Evolutionary conservation across 2,797 vertebrate species (phyloP), one percentile per base, ranked within the genome.

Genomic region (Rhinogobio ventralis): DNA sequence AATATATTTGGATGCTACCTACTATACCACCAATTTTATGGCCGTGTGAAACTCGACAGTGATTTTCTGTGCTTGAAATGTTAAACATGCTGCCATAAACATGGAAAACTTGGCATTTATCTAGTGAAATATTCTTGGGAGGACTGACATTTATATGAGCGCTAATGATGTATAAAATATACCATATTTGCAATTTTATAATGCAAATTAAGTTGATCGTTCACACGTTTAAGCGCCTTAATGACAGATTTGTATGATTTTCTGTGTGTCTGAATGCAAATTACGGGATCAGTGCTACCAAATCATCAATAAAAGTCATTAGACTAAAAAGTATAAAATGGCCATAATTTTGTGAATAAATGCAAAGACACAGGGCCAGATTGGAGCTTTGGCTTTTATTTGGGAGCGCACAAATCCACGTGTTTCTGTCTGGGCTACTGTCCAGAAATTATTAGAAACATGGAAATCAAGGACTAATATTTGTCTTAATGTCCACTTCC

Each of bases 401-500:
- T 23, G 4, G 9, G 28, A 93, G 90, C 91, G 72, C 92, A 79
- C 84, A 73, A 92, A 88, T 91, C 89, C 92, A 92, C 89, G 74
- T 67, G 73, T 68, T 85, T 81, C 85, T 53, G 82, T 89, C 92
- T 91, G 92, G 93, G 93, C 92, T 86, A 7, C 25, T 25, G 73
- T 94, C 93, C 93, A 94, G 82, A 88, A 87, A 89, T 79, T 20
- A 80, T 87, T 68, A 92, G 88, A 91, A 78, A 85, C 86, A 87
- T 72, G 69, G 88, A 91, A 91, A 89, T 89, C 67, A 53, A 83
- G 39, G 42, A 36, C 42, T 57, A 66, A 46, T 74, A 53, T 62
- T 53, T 76, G 9, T 33, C 20, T 75, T 75, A 14, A 76, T 30
- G 23, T 67, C 30, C 25, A 25, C 30, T 7, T 75, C 72, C 60